phyloP scores from a whole-genome alignment of 2,797 vertebrate species.

The Pachyuromys duprasi region DNA sequence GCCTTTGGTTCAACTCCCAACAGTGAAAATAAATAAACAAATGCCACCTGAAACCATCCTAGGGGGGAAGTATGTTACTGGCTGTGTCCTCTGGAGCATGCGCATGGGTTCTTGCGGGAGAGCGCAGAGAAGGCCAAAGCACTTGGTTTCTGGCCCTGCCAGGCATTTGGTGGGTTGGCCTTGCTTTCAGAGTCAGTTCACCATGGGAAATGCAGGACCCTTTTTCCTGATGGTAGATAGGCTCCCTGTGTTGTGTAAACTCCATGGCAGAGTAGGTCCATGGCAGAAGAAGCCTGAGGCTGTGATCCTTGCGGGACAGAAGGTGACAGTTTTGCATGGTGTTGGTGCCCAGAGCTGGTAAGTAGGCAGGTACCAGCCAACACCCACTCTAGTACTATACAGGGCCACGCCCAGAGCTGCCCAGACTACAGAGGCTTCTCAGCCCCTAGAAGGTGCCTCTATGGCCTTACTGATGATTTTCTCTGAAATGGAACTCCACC shows the following conservation, averaged over 20 bases:
- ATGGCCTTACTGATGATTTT: not conserved
- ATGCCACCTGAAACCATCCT: not conserved
- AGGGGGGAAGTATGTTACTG: not conserved
- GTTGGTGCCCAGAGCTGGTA: not conserved
- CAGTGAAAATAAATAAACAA: not conserved
- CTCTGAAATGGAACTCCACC: not conserved
- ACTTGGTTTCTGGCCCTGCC: no score
- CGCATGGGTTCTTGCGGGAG: rapidly evolving
- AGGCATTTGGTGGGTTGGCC: not conserved
- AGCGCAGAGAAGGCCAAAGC: not conserved
- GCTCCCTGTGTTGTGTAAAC: not conserved
- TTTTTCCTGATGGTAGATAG: no score
- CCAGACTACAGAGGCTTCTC: rapidly evolving
- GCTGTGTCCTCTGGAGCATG: no score
- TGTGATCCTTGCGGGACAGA: not conserved
- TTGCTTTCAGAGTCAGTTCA: not conserved
- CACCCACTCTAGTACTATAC: not conserved
- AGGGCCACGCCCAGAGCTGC: not conserved
- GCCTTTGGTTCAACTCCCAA: not conserved
- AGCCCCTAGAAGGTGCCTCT: not conserved
- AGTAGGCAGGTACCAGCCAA: not conserved
- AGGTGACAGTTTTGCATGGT: not conserved
- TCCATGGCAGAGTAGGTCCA: rapidly evolving
- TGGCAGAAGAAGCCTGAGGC: rapidly evolving
- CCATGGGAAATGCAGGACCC: not conserved